These are phyloP conservation scores for Pachyramphus minor DNA, from an alignment of 2,113 vertebrate genomes.

Conservation along the genomic window DNA sequence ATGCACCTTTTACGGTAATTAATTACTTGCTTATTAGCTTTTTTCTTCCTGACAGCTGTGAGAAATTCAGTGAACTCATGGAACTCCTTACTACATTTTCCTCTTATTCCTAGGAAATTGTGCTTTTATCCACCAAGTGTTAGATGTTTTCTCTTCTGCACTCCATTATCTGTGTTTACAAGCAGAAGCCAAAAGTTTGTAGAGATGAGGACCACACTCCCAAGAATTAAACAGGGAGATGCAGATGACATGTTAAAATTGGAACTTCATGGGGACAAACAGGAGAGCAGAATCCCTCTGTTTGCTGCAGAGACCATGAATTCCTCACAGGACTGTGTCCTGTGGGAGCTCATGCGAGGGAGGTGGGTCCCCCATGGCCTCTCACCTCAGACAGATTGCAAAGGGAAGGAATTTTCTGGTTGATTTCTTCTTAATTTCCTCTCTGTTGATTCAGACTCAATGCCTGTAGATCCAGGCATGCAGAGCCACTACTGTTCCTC, in stretches of 20 bases:
- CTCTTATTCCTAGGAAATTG: not conserved
- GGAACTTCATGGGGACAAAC: too few relatives aligned
- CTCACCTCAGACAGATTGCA: not conserved
- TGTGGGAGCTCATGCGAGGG: accelerated
- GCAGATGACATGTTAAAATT: too few relatives aligned
- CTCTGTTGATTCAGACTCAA: not conserved
- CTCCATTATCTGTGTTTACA: not conserved
- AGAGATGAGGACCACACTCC: not conserved
- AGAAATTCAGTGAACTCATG: not conserved
- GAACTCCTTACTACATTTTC: not conserved
- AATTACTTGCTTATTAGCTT: not conserved
- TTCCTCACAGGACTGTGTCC: accelerated
- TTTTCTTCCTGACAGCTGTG: not conserved
- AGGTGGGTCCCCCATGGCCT: not conserved
- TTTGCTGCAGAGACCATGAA: not conserved
- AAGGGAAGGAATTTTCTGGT: not conserved
- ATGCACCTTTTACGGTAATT: not conserved
- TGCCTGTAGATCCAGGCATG: not conserved
- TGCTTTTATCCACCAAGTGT: not conserved
- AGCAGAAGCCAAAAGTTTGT: not conserved
- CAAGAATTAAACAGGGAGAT: too few relatives aligned
- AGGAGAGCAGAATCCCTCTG: not conserved
- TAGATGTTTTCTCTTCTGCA: not conserved
- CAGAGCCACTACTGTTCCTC: not conserved
- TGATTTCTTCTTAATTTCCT: not conserved